Base-by-base conservation (phyloP, 2,113 vertebrate species). In the Polyodon spathula region DNA sequence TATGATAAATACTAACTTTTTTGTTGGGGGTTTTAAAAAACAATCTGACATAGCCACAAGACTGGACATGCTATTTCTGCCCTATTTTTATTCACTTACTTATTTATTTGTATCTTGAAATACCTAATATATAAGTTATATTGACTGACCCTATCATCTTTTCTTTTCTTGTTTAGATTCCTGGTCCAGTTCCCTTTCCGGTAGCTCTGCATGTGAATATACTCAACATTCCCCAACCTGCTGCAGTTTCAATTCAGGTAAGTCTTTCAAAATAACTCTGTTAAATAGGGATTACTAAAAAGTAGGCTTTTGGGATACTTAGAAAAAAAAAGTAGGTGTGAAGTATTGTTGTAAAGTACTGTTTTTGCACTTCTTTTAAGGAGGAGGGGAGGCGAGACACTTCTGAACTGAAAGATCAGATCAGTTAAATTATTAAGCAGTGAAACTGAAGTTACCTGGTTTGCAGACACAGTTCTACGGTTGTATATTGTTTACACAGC, bases 191-290 rank as follows among this genome's bases (percentile, higher is more conserved):
- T 62, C 89, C 90, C 5, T 93, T 94, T 79, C 92, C 93, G 70
- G 84, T 94, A 80, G 88, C 92, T 43, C 78, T 93, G 76, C 93
- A 93, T 79, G 86, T 97, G 75, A 97, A 97, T 88, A 89, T 97
- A 73, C 80, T 92, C 69, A 97, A 97, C 80, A 89, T 97, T 68
- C 93, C 95, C 75, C 93, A 95, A 75, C 91, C 86, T 61, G 93
- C 92, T 67, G 90, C 94, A 17, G 90, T 94, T 76, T 90, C 91
- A 79, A 93, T 95, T 78, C 96, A 97, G 92, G 96, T 98, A 88
- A 77, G 69, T 60, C 68, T 66, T 63, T 62, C 63, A 63, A 63
- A 50, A 41, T 14, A 46, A 50, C 10, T 27, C 27, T 27, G 27
- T 27, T 27, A 27, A 27, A 27, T 27, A 27, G 27, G 27, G 27